Evolutionary conservation across 2,888 invertebrate species (phyloP).

Genomic region (Micropterix aruncella): DNA sequence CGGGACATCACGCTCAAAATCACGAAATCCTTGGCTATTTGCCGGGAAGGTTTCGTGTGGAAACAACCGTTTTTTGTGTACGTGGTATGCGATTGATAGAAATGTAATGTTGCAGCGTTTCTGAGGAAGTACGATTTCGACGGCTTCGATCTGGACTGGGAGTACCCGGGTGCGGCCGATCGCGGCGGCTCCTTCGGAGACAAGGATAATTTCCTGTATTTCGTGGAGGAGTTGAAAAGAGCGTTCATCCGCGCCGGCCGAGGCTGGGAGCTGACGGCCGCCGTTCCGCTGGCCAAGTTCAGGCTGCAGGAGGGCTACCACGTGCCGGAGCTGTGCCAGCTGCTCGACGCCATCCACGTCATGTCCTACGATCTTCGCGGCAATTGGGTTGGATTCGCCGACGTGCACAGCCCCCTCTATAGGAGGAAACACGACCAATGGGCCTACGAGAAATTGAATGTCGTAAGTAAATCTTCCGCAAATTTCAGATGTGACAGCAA

Average conservation of each 20-base stretch:
- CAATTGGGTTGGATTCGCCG: slow-evolving; percentile 86
- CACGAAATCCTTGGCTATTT: no score
- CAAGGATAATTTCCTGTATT: slow-evolving; percentile 68
- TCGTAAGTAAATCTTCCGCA: slow-evolving; percentile 51
- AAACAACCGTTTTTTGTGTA: no score
- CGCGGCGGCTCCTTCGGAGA: slow-evolving; percentile 74
- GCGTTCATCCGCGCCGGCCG: slow-evolving; percentile 63
- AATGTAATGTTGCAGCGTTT: slow-evolving; percentile 48
- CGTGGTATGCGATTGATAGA: no score
- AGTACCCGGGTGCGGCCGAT: slow-evolving; percentile 80
- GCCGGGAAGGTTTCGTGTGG: no score
- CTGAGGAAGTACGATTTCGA: slow-evolving; percentile 68
- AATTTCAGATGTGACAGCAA: no score
- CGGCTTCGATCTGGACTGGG: slow-evolving; percentile 83
- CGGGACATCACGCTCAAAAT: no score
- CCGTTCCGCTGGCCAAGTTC: slow-evolving; percentile 79
- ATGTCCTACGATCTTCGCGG: slow-evolving; percentile 80
- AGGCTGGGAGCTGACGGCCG: slow-evolving; percentile 81
- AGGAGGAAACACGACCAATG: slow-evolving; percentile 78
- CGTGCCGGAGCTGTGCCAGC: slow-evolving; percentile 78
- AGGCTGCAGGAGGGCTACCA: slow-evolving; percentile 81
- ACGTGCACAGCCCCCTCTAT: slow-evolving; percentile 77
- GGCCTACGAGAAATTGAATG: slow-evolving; percentile 81
- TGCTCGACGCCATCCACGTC: slow-evolving; percentile 68
- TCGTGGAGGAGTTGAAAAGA: slow-evolving; percentile 66